Evolutionary conservation across 2,888 invertebrate genomes (phyloP).

Genomic region (Acleris laterana): DNA sequence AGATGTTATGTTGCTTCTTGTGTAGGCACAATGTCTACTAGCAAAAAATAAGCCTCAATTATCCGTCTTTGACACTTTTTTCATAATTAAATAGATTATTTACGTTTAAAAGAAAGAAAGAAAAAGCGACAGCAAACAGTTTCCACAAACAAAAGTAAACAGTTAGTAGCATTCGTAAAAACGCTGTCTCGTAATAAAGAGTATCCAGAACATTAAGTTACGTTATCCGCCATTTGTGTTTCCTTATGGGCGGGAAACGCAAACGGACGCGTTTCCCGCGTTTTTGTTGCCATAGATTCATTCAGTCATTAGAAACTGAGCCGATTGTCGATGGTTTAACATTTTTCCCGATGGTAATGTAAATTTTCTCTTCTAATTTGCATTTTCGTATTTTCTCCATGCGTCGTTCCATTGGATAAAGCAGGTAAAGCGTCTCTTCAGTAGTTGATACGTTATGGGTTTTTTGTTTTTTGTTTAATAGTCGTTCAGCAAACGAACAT

Average conservation of each 20-base stretch:
- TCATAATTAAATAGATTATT: too few species aligned
- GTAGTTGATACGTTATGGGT: too few species aligned
- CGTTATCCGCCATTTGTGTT: constrained; percentile 64
- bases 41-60: background rate
- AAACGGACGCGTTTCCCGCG: constrained; percentile 63
- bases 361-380: constrained; percentile 16
- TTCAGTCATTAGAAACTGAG: constrained; percentile 67
- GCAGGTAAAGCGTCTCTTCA: too few species aligned
- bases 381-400: background rate
- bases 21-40: background rate
- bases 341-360: constrained; percentile 13
- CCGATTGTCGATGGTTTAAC: constrained; percentile 1
- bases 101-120: too few species aligned
- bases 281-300: constrained; percentile 57
- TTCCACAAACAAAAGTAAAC: constrained; percentile 28
- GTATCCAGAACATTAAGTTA: constrained; percentile 32
- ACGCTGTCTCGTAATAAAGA: constrained; percentile 18
- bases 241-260: constrained; percentile 67
- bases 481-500: too few species aligned
- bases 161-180: background rate
- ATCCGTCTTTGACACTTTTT: too few species aligned
- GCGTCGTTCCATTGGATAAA: background rate
- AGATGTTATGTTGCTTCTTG: constrained; percentile 11
- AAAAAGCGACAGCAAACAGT: constrained; percentile 12
- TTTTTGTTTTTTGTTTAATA: too few species aligned